Conservation (phyloP, 2,113 vertebrate species). For the Vulpes ferrilata region DNA sequence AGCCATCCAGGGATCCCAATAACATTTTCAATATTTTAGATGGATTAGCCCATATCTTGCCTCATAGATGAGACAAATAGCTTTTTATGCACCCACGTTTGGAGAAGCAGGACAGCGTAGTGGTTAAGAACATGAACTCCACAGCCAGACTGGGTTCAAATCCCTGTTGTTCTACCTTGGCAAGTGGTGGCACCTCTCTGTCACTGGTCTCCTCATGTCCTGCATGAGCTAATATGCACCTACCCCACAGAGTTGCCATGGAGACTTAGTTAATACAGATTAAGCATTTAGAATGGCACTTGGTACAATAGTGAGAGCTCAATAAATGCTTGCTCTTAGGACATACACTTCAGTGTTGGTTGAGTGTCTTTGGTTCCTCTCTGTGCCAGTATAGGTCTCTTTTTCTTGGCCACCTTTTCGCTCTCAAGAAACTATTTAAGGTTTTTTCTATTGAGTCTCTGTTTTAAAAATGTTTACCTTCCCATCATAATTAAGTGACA, state of each 20-base stretch:
- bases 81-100: fast-evolving
- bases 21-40: neutral
- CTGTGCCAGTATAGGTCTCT: neutral
- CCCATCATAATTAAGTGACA: neutral
- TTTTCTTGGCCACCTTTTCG: neutral
- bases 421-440: neutral
- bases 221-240: too few species aligned
- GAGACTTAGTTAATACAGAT: neutral
- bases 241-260: neutral
- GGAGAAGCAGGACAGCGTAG: fast-evolving
- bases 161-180: neutral
- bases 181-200: neutral
- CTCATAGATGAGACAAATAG: neutral
- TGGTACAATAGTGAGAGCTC: neutral
- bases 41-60: neutral
- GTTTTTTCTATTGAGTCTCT: neutral
- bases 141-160: neutral
- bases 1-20: too few species aligned
- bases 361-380: neutral
- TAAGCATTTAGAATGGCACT: neutral
- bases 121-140: neutral
- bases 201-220: neutral
- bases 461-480: conserved; percentile 8
- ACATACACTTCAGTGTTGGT: neutral
- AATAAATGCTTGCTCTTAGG: neutral